Percentiles rank a stretch among this genome's conserved stretches.
These are phyloP conservation scores for Colinus virginianus DNA, from an alignment of 2,113 vertebrate species.

Conservation along the genomic window DNA sequence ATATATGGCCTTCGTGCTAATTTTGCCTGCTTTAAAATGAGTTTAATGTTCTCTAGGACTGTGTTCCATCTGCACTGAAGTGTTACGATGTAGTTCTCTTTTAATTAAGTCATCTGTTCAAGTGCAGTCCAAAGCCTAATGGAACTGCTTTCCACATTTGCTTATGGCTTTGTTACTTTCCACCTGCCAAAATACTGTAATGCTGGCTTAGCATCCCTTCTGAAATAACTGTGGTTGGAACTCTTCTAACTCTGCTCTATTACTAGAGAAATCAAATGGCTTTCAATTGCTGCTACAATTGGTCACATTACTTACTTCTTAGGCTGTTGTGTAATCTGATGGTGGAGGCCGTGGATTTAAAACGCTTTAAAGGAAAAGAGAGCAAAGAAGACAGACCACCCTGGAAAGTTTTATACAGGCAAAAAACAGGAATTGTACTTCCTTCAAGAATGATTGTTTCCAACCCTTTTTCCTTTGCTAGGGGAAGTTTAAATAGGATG, in stretches of 20 bases:
- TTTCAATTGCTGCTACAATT: background rate
- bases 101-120: background rate
- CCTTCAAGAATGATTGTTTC: background rate
- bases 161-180: background rate
- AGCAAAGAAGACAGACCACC: background rate
- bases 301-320: background rate
- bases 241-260: background rate
- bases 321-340: background rate
- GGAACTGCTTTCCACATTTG: background rate
- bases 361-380: background rate
- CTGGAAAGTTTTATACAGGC: background rate
- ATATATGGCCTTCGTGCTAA: background rate
- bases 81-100: background rate
- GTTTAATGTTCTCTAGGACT: background rate
- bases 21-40: background rate
- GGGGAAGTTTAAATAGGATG: constrained; percentile 71
- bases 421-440: background rate
- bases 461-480: constrained; percentile 38
- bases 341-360: background rate
- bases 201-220: background rate
- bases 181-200: rapidly evolving
- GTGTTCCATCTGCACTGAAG: background rate
- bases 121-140: background rate
- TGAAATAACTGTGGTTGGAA: background rate
- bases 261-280: background rate